Base-by-base conservation (phyloP, 2,797 vertebrate species). In the Aselliscus stoliczkanus region DNA sequence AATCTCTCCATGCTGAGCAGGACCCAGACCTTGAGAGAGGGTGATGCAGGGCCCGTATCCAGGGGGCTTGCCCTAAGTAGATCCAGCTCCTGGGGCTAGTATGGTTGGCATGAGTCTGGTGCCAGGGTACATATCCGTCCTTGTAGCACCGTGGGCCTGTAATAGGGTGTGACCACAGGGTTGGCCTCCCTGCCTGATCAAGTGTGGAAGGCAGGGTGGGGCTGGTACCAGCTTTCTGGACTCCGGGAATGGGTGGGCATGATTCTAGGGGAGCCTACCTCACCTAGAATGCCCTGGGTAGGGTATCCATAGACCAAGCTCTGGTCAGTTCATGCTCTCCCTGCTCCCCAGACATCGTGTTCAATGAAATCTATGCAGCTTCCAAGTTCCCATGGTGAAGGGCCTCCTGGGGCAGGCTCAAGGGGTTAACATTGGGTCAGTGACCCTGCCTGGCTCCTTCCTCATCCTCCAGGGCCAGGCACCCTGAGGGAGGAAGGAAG, bases 351-450 rank as follows among this genome's bases (percentile, higher is more conserved):
- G 99, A 98, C 69, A 98, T 99, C 47, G 97, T 99, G 65, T 99
- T 99, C 95, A 99, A 98, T 0, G 99, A 99, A 8, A 97, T 99
- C 86, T 99, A 99, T 0, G 96, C 98, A 0, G 99, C 99, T 6
- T 99, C 99, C 89, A 99, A 99, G 97, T 99, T 99, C 13, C 99
- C 98, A 0, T 98, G 98, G 99, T 92, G 99, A 99, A 99, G 98
- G 98, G 98, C 98, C 93, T 99, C 89, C 98, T 99, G 29, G 98
- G 98, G 75, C 99, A 99, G 96, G 98, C 99, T 0, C 72, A 98
- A 90, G 98, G 98, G 97, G 99, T 99, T 98, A 99, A 99, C 0
- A 97, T 99, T 93, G 98, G 79, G 99, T 99, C 98, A 99, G 99
- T 98, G 69, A 50, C 1, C 5, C 54, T 79, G 65, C 12, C n/a